Evolutionary conservation across 2,888 invertebrate genomes (phyloP).

Genomic region (Drosophila algonquin): DNA sequence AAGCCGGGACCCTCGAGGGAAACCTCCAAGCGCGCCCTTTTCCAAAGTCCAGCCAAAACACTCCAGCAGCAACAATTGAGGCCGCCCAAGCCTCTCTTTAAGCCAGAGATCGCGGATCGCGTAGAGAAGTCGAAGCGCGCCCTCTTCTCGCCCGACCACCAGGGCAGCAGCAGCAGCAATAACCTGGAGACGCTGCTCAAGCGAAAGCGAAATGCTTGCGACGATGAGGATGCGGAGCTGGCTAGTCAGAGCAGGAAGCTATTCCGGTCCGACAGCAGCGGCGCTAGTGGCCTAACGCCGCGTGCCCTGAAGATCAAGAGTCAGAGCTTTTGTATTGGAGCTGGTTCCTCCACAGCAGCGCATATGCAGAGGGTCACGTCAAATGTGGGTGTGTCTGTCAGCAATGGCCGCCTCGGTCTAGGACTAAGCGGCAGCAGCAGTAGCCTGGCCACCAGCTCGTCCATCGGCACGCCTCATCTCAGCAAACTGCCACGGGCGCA

Average conservation of each 20-base stretch:
- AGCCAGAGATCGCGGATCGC: conserved; percentile 84
- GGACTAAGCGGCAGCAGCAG: conserved; percentile 63
- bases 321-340: conserved; percentile 83
- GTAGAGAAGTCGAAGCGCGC: conserved; percentile 87
- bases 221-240: conserved; percentile 70
- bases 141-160: conserved; percentile 86
- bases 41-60: conserved; percentile 88
- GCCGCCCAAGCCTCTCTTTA: conserved; percentile 77
- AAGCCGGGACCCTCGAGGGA: conserved; percentile 84
- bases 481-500: conserved; percentile 69
- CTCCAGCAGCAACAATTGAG: conserved; percentile 81
- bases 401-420: conserved; percentile 17
- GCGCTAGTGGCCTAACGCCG: conserved; percentile 74
- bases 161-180: conserved; percentile 33
- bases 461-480: conserved; percentile 51
- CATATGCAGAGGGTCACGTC: conserved; percentile 13
- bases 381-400: conserved; percentile 1
- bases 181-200: conserved; percentile 78
- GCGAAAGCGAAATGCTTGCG: conserved; percentile 76
- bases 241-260: conserved; percentile 74
- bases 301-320: conserved; percentile 83
- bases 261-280: conserved; percentile 53
- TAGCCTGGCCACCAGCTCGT: conserved; percentile 34
- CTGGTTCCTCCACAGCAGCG: conserved; percentile 74
- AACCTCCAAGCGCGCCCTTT: conserved; percentile 89